Evolutionary conservation across 1,140 invertebrate species (phyloP), one percentile per base, ranked within the genome.

Genomic region (Saxidomus purpurata): DNA sequence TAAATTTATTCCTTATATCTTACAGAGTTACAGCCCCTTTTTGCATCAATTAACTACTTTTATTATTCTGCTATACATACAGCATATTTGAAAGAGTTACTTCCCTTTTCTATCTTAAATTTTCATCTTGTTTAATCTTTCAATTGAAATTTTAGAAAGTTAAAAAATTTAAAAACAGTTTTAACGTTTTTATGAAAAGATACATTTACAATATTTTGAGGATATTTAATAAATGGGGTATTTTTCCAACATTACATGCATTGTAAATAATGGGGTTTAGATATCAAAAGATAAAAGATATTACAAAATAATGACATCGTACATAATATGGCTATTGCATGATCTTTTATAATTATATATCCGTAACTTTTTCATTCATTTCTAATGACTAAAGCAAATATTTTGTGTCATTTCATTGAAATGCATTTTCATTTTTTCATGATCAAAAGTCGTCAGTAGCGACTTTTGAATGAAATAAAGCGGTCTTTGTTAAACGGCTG

Each of bases 251-350:
- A 59, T 59, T 59, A 19, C 55, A 59, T 59, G 55, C 19, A 9
- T n/a, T 9, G 6, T 59, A 25, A 59, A 17, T 40, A 19, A 13
- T 25, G 2, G 61, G 80, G 63, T 82, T 82, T 40, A 82, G 80
- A 82, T 82, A 82, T 82, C 80, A 71, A 52, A n/a, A 71, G 63
- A 74, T 71, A 49, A 85, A 85, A 36, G 36, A 31, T 71, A 85
- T 71, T 40, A 71, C 47, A n/a, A 74, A 19, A 84, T 69, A 84
- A 84, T 71, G 59, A 84, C 25, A 43, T 4, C 28, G 47, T 69
- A 71, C 82, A 85, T 71, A 85, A 85, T 85, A 59, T 38, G 22
- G 43, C 63, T 71, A 85, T 85, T 85, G 82, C 82, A 85, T 85
- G 82, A 49, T 74, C 36, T 6, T n/a, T 34, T 15, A 43, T 85